Percentiles rank a stretch among this genome's conserved stretches.
Conservation (phyloP, 37 sponge, comb jelly and placozoan genomes). For the Cliona cf. orientalis region DNA sequence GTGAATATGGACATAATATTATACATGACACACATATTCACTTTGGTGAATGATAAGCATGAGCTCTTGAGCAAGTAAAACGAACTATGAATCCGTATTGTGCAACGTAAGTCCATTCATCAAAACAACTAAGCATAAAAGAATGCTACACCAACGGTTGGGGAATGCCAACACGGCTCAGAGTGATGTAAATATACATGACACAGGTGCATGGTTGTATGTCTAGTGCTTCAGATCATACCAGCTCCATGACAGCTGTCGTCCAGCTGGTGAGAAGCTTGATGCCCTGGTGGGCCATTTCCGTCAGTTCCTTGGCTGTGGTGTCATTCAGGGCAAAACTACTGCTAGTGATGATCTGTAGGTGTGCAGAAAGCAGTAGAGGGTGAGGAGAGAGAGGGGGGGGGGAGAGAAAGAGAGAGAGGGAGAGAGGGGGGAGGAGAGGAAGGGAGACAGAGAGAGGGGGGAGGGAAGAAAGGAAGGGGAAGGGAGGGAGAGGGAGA, state of each 20-base stretch:
- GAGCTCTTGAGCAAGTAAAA: too few species aligned
- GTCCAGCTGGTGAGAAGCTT: conserved; percentile 91
- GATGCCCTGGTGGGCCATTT: conserved; percentile 87
- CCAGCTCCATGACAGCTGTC: conserved; percentile 92
- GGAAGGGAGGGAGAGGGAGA: too few species aligned
- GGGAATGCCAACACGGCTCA: too few species aligned
- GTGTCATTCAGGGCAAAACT: conserved; percentile 72
- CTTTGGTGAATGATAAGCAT: too few species aligned
- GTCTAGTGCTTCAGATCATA: too few species aligned
- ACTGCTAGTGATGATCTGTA: conserved; percentile 79
- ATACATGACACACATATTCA: too few species aligned
- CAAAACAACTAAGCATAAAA: background rate
- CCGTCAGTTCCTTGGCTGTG: conserved; percentile 77
- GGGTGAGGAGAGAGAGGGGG: conserved; percentile 21
- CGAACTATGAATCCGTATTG: background rate
- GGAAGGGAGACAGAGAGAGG: conserved; percentile 37
- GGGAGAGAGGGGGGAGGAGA: conserved; percentile 37
- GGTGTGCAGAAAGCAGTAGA: background rate
- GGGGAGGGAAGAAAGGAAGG: too few species aligned
- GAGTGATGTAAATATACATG: too few species aligned
- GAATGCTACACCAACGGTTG: too few species aligned
- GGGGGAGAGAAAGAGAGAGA: conserved; percentile 30
- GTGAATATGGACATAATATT: too few species aligned
- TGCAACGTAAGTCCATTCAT: background rate
- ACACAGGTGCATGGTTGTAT: too few species aligned